These are phyloP conservation scores for Melinaea menophilus DNA, from an alignment of 2,888 invertebrate species.

Conservation along the genomic window DNA sequence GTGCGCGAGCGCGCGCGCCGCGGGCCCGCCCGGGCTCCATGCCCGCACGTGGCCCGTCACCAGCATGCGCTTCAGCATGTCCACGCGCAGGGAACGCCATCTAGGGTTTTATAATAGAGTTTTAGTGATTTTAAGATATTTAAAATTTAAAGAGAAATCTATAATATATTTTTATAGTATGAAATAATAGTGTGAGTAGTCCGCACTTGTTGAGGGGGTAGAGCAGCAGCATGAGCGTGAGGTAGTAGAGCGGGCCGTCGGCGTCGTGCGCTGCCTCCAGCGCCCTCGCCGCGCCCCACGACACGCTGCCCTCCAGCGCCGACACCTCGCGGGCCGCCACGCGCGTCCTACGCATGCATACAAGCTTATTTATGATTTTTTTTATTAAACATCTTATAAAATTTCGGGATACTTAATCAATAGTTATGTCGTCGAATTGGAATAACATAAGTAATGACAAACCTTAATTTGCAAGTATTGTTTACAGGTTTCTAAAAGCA, in stretches of 20 bases:
- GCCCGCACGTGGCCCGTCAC: slow-evolving; percentile 87
- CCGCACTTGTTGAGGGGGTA: slow-evolving; percentile 81
- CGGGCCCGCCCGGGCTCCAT: slow-evolving; percentile 81
- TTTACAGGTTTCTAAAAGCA: too few relatives aligned
- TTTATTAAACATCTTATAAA: background rate
- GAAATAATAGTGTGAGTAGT: too few relatives aligned
- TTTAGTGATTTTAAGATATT: slow-evolving; percentile 14
- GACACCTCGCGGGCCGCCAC: slow-evolving; percentile 88
- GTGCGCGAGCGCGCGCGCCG: slow-evolving; percentile 74
- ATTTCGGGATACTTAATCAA: too few relatives aligned
- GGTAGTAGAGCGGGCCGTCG: slow-evolving; percentile 94
- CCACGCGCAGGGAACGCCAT: slow-evolving; percentile 85
- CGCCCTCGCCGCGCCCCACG: slow-evolving; percentile 79
- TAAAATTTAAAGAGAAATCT: too few relatives aligned
- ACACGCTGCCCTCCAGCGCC: slow-evolving; percentile 84
- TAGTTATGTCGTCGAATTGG: too few relatives aligned
- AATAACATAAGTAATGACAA: too few relatives aligned
- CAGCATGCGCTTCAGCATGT: slow-evolving; percentile 86
- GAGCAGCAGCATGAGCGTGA: slow-evolving; percentile 87
- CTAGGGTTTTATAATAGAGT: slow-evolving; percentile 45
- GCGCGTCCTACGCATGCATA: slow-evolving; percentile 75
- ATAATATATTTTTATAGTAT: too few relatives aligned
- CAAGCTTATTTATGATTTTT: background rate
- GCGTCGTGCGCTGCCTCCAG: slow-evolving; percentile 92
- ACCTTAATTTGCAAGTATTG: too few relatives aligned